Percentiles rank a stretch among this genome's conserved stretches.
phyloP scores from a whole-genome alignment of 2,113 vertebrate species.

The Monarcha castaneiventris region DNA sequence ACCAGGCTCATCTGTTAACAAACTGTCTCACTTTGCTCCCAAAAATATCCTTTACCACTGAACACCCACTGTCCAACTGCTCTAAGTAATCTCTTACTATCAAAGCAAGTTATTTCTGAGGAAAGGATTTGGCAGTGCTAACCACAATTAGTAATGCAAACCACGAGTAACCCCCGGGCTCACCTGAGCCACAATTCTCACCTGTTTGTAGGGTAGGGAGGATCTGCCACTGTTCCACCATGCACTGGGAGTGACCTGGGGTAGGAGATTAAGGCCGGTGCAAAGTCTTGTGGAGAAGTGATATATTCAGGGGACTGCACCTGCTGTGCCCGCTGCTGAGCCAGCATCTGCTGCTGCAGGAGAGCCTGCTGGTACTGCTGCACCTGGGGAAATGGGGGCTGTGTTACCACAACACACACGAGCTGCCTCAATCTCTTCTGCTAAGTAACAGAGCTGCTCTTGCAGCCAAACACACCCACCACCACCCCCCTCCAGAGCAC shows the following conservation, averaged over 20 bases:
- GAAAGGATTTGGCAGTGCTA: neutral
- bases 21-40: neutral
- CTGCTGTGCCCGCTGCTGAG: conserved; percentile 64
- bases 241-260: conserved; percentile 70
- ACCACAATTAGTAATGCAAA: accelerated
- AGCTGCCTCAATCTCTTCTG: accelerated
- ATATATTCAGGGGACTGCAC: conserved; percentile 77
- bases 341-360: conserved; percentile 80
- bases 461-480: neutral
- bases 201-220: conserved; percentile 74
- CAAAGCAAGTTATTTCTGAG: neutral
- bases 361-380: conserved; percentile 93
- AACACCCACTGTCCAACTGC: neutral
- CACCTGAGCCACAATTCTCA: conserved; percentile 21
- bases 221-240: conserved; percentile 70
- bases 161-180: neutral
- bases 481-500: neutral
- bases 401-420: accelerated
- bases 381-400: conserved; percentile 68
- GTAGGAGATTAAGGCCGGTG: conserved; percentile 79
- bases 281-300: conserved; percentile 86
- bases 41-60: neutral
- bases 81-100: neutral
- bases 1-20: neutral
- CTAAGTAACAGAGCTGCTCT: accelerated